Evolutionary conservation across 2,797 vertebrate species (phyloP), one percentile per base, ranked within the genome.

Genomic region (Orestias chungarensis): DNA sequence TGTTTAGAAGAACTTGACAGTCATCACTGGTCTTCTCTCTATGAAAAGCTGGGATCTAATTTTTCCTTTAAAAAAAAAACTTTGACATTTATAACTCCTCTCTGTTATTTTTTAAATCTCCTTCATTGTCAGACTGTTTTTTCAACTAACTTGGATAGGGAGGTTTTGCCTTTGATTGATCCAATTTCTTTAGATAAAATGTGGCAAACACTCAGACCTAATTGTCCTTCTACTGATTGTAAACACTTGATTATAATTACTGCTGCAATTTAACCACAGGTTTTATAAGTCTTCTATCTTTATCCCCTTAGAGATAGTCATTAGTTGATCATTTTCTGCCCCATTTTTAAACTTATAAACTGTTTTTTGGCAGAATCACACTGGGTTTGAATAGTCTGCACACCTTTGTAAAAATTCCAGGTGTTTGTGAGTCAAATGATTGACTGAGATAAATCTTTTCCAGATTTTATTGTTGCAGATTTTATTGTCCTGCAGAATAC

Each of bases 171-270:
- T 29, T 46, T 65, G 64, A 65, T 65, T 44, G 40, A 65, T 46
- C 33, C 17, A 27, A 44, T 29, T 65, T 43, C 15, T 65, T 65
- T 17, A 18, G 25, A 40, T 38, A 20, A 62, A 38, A n/a, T 35
- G 12, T n/a, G 59, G 33, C 31, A 40, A 62, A 62, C 59, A 40
- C 59, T 62, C 59, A 40, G 9, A 44, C 50, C 59, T 35, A 35
- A 62, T 62, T 62, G 59, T 25, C 59, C 59, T 62, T 62, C 35
- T 4, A 40, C 59, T 62, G 59, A 62, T 62, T 65, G 40, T 44
- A 65, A 65, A 65, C 40, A 65, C 64, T 62, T 65, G 64, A 44
- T 42, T 46, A 25, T 46, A 65, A 70, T 46, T 70, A 31, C 40
- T 44, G 40, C 64, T 46, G 44, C 64, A 65, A 44, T 65, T 65